These are phyloP conservation scores for Drosophila repletoides DNA, from an alignment of 1,140 invertebrate species.

Conservation along the genomic window DNA sequence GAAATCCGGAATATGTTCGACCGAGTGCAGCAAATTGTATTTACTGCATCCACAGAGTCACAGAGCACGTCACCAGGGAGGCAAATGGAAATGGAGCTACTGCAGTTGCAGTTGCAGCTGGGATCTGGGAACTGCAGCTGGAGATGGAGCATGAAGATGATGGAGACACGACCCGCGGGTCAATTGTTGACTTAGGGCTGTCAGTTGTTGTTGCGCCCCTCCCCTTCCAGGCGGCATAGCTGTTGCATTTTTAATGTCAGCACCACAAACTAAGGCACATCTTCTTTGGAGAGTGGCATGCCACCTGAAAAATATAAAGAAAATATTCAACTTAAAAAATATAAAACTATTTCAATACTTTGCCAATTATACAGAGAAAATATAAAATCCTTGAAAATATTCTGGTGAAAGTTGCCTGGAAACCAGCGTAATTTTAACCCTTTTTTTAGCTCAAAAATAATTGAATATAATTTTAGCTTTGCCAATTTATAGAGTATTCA, in stretches of 20 bases:
- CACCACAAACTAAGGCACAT: background rate
- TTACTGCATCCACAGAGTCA: constrained; percentile 32
- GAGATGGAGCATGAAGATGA: background rate
- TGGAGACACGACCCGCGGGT: constrained; percentile 36
- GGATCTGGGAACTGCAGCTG: constrained; percentile 2
- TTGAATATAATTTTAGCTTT: too few species aligned
- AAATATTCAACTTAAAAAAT: too few species aligned
- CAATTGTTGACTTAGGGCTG: constrained; percentile 44
- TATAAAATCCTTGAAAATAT: too few species aligned
- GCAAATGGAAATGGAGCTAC: background rate
- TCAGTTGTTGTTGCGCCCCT: constrained; percentile 6
- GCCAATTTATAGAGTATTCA: background rate
- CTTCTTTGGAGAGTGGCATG: too few species aligned
- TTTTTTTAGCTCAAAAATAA: too few species aligned
- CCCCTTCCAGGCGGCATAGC: background rate
- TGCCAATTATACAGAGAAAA: too few species aligned
- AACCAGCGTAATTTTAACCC: background rate
- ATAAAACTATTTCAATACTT: too few species aligned
- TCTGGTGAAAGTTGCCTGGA: too few species aligned
- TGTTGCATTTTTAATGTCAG: background rate
- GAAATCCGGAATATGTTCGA: constrained; percentile 66
- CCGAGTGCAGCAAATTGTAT: constrained; percentile 73
- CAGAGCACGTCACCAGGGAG: background rate
- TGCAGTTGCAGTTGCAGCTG: background rate
- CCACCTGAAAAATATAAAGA: too few species aligned